Base-by-base conservation (phyloP, 2,113 vertebrate genomes). In the Camelus dromedarius region DNA sequence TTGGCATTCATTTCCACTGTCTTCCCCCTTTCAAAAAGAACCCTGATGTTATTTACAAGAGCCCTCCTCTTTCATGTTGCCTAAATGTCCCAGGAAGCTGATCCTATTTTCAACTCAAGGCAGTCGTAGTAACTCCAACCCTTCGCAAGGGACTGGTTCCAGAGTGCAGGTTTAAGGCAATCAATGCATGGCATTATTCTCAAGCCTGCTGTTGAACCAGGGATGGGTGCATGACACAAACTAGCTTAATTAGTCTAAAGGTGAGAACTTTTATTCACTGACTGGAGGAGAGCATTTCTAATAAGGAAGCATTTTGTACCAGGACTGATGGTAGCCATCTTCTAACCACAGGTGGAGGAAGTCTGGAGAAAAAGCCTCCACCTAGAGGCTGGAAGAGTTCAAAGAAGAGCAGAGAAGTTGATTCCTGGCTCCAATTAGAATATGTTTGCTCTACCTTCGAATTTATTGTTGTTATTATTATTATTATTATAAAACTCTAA, bases 21-120 rank as follows among this genome's bases (percentile, higher is more conserved):
- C 77, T 94, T 52, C 22, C 24, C 94, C 10, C 46, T 90, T 79
- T 89, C 88, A 81, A 28, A 88, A 5, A 89, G 38, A 97, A 32
- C 20, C 76, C 24, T 2, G 2, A 32, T 35, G 42, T 46, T 82
- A 69, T 64, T 75, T n/a, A 66, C n/a, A 73, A 19, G 89, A 60
- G 9, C 16, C 22, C 48, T 9, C 2, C 13, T 70, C 60, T 89
- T 70, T n/a, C 26, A n/a, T 1, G 5, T 35, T 92, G 24, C 20
- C 54, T 38, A 16, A 38, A 60, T 24, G 9, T 75, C 42, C 86
- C 30, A 64, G 67, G 35, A 80, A 92, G 64, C 28, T 83, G n/a
- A 84, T 15, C 8, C 3, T 58, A 64, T 52, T 64, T 48, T 82
- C 89, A 73, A 10, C 35, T 79, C 16, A 82, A 91, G 24, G 8